Base-by-base conservation (phyloP, 1,140 invertebrate genomes). In the Drosophila yakuba region DNA sequence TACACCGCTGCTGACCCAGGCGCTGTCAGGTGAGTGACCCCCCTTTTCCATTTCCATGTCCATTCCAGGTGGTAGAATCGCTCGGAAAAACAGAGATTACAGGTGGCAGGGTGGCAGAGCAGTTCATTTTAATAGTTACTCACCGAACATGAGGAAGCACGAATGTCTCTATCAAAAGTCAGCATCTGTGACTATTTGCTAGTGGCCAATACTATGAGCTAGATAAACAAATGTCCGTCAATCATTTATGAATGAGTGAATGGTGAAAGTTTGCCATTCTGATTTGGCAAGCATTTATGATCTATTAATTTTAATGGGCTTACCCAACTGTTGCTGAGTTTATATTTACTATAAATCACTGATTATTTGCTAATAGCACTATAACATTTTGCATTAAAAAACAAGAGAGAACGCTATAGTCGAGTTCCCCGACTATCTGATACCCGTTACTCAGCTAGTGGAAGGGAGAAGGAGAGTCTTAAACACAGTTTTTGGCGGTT, bases 1-100 rank as follows among this genome's bases (percentile, higher is more conserved):
- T 94, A 97, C 96, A 93, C 97, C 97, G 92, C 95, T 98, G 93
- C 96, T 98, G 93, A 97, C 97, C 93, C 97, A 98, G 94, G 97
- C 97, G 88, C 95, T 98, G 93, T 98, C 97, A 97, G 97, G 97
- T 98, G 96, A 95, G 90, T 93, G 93, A 44, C 47, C 64, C 20
- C 5, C 20, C 1, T 20, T 20, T 20, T 20, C 20, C 20, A 20
- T 7, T 20, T 32, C 6, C 12, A 17, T 0, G 4, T 17, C 28
- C 28, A 32, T 8, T 32, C 28, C 28, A 32, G 28, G 28, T 32
- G 28, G 7, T 7, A 8, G 7, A 32, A 8, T 32, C 28, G 28
- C 7, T 32, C 7, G 7, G 28, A 32, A 8, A 32, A 32, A 32
- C 28, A 8, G 28, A 32, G 28, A 7, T 32, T 32, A 32, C 28